Base-by-base conservation (phyloP, 2,888 invertebrate species). In the Argynnis bischoffii region DNA sequence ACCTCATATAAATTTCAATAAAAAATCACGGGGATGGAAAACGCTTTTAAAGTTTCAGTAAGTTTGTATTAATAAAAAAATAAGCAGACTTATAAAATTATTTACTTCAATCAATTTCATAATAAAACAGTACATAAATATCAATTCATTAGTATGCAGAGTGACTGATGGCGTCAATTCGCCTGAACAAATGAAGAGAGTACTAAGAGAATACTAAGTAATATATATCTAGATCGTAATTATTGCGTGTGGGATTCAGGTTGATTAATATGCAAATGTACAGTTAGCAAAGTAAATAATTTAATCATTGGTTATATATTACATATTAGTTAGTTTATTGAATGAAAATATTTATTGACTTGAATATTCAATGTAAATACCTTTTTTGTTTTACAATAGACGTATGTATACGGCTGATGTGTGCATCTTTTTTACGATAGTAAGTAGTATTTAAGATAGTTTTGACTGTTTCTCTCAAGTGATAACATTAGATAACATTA, bases 191-290 rank as follows among this genome's bases (percentile, higher is more conserved):
- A 69, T 65, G 65, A 63, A 66, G 65, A 55, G 35, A 66, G 55
- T n/a, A n/a, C 69, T 41, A 53, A n/a, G n/a, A n/a, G n/a, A n/a
- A 67, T 51, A 48, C 64, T 65, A 48, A 66, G 59, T 47, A 15
- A 48, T 54, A 66, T 63, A 67, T 71, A 73, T 69, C 74, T 72
- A 16, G 63, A 65, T 67, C 56, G 70, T 70, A 71, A 72, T 73
- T 72, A 74, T 67, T 67, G 66, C 59, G 69, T 54, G 69, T 54
- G 69, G 70, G 63, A 69, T 71, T 65, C 72, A 57, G 61, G 57
- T 71, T 73, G 73, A 74, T 74, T 73, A 71, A 66, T 72, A 65
- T 57, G 60, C 59, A 66, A 64, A 21, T 46, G 64, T 59, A 59
- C 31, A 55, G 67, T 48, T 26, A 31, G 50, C 16, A n/a, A 26